Evolutionary conservation across 1,140 invertebrate genomes (phyloP).

Genomic region (Telenomus remus): DNA sequence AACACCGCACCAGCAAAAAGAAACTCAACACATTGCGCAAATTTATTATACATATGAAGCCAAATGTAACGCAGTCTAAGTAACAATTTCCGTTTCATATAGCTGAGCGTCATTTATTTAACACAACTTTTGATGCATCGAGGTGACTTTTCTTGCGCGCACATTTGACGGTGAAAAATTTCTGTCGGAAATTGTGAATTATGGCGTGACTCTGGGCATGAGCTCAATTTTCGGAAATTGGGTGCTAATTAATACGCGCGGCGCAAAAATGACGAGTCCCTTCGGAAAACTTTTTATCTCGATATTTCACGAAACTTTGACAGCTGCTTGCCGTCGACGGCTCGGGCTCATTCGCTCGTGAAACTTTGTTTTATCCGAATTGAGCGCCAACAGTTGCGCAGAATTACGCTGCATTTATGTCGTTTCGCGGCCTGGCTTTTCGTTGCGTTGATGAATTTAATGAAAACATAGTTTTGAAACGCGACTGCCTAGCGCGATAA

Average conservation of each 20-base stretch:
- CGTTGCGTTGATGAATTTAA: constrained; percentile 47
- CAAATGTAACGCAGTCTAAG: too few species aligned
- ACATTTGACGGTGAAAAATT: too few species aligned
- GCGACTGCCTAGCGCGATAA: constrained; percentile 25
- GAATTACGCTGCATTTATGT: constrained; percentile 43
- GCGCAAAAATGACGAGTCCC: constrained; percentile 26
- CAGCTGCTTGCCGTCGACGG: constrained; percentile 5
- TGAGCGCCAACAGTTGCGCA: constrained; percentile 30
- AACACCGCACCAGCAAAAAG: constrained; percentile 39
- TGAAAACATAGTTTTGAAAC: constrained; percentile 31
- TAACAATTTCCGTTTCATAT: too few species aligned
- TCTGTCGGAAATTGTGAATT: constrained; percentile 30
- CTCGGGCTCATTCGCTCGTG: constrained; percentile 23
- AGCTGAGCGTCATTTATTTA: too few species aligned
- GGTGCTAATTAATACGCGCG: constrained; percentile 40
- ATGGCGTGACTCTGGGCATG: constrained; percentile 30
- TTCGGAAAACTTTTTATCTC: constrained; percentile 44
- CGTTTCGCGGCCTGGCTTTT: constrained; percentile 23
- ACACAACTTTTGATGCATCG: too few species aligned
- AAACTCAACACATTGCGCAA: too few species aligned
- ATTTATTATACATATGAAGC: too few species aligned
- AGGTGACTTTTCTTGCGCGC: too few species aligned
- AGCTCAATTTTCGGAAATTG: constrained; percentile 15
- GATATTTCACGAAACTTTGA: constrained; percentile 37
- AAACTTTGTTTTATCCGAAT: constrained; percentile 39